phyloP scores from a whole-genome alignment of 1,140 invertebrate genomes.

The Phymorhynchus buccinoides region DNA sequence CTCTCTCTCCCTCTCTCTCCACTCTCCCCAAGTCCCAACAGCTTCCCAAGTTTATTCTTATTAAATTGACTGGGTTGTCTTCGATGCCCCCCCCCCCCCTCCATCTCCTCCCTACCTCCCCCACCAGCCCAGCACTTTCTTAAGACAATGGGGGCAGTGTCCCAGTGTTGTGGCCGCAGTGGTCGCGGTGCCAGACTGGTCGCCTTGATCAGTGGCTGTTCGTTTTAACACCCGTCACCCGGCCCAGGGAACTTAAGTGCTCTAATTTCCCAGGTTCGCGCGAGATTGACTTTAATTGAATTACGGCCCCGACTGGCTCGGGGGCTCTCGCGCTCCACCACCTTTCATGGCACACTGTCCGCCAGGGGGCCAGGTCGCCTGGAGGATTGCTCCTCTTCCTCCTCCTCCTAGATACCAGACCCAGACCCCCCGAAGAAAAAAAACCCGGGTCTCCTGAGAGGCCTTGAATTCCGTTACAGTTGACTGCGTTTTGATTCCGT shows the following conservation, averaged over 20 bases:
- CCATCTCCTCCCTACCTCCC: no score
- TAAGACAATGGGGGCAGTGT: not conserved
- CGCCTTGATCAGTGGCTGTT: constrained; percentile 25
- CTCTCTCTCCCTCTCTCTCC: not conserved
- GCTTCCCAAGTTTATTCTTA: constrained; percentile 23
- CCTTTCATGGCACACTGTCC: constrained; percentile 22
- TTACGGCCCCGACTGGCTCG: constrained; percentile 36
- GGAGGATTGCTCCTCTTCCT: not conserved
- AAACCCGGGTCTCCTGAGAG: constrained; percentile 36
- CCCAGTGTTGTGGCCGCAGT: not conserved
- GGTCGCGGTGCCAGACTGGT: not conserved
- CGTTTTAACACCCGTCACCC: constrained; percentile 38
- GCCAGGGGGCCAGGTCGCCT: constrained; percentile 22
- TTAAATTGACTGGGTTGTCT: constrained; percentile 39
- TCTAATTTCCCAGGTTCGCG: constrained; percentile 42
- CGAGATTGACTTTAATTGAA: constrained; percentile 43
- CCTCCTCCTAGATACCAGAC: not conserved
- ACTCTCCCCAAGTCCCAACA: not conserved
- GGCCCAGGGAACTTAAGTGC: constrained; percentile 31
- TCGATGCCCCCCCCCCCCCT: not conserved
- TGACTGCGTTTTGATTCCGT: constrained; percentile 21
- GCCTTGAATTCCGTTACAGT: constrained; percentile 38
- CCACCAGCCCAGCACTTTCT: not conserved
- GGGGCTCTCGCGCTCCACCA: constrained; percentile 29
- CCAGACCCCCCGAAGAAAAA: not conserved